phyloP scores from a whole-genome alignment of 2,113 vertebrate genomes.

The Amphiprion percula region DNA sequence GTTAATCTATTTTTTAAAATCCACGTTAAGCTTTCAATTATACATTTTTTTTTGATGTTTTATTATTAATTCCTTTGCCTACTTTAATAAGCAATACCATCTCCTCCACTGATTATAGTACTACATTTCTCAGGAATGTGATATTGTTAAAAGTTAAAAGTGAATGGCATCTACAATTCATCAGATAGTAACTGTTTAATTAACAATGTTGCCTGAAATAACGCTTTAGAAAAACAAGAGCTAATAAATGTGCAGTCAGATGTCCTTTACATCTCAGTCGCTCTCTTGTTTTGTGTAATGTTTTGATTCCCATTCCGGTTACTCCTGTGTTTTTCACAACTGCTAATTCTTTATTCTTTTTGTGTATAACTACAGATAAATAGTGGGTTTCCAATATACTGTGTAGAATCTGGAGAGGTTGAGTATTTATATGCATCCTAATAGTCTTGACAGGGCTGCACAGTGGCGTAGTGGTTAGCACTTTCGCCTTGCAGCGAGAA shows the following conservation, averaged over 20 bases:
- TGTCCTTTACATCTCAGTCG: background rate
- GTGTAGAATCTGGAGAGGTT: constrained; percentile 2
- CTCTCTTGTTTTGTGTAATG: background rate
- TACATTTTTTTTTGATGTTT: no score
- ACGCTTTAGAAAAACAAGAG: background rate
- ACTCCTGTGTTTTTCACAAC: background rate
- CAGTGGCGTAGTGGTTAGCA: no score
- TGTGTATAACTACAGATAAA: background rate
- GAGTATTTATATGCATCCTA: constrained; percentile 29
- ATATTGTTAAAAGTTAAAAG: background rate
- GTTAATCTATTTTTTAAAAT: background rate
- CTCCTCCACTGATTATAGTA: background rate
- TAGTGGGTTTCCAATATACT: constrained; percentile 13
- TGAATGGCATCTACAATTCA: background rate
- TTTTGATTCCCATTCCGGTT: background rate
- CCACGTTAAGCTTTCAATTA: background rate
- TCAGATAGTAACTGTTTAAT: background rate
- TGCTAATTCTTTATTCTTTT: constrained; percentile 13
- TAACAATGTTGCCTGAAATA: background rate
- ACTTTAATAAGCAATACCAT: background rate
- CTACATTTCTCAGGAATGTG: background rate
- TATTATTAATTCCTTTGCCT: background rate
- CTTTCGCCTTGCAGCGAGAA: no score
- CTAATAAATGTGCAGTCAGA: background rate
- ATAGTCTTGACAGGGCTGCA: constrained; percentile 23